Evolutionary conservation across 2,797 vertebrate genomes (phyloP), one percentile per base, ranked within the genome.

Genomic region (Taeniopygia guttata): DNA sequence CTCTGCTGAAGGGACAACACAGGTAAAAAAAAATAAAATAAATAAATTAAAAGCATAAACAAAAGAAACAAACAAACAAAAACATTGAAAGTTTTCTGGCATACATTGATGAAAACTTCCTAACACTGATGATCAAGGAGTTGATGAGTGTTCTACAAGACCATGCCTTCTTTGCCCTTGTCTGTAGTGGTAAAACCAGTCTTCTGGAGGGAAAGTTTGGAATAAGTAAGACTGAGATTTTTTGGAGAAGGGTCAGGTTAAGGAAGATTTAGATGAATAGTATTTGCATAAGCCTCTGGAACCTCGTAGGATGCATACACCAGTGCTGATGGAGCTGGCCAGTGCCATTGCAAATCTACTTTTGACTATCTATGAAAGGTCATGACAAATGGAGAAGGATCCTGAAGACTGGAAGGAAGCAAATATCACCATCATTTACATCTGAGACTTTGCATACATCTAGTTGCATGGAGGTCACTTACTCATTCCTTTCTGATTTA

Each of bases 1-100:
- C n/a, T n/a, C n/a, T n/a, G n/a, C n/a, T n/a, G n/a, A n/a, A n/a
- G n/a, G n/a, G n/a, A n/a, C n/a, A n/a, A n/a, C n/a, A n/a, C n/a
- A n/a, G n/a, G n/a, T 23, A 42, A 54, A 52, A 8, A 5, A 8
- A 13, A 42, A 25, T 8, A 21, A 21, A n/a, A n/a, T n/a, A n/a
- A n/a, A n/a, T n/a, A n/a, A n/a, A n/a, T n/a, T n/a, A n/a, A n/a
- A 42, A 14, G 5, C 9, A 4, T 2, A 30, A 38, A 7, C 9
- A 32, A 48, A 46, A 14, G 5, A 5, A 45, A 26, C 5, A 51
- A 36, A 8, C 19, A 36, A 21, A n/a, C n/a, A 4, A 18, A 14
- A 29, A 8, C 5, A 25, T 8, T 7, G 2, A 40, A 36, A 64
- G 1, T 2, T 59, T 89, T 73, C 26, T 64, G 13, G 4, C 5